Evolutionary conservation across 2,113 vertebrate genomes (phyloP), one percentile per base, ranked within the genome.

Genomic region (Mustela lutreola): DNA sequence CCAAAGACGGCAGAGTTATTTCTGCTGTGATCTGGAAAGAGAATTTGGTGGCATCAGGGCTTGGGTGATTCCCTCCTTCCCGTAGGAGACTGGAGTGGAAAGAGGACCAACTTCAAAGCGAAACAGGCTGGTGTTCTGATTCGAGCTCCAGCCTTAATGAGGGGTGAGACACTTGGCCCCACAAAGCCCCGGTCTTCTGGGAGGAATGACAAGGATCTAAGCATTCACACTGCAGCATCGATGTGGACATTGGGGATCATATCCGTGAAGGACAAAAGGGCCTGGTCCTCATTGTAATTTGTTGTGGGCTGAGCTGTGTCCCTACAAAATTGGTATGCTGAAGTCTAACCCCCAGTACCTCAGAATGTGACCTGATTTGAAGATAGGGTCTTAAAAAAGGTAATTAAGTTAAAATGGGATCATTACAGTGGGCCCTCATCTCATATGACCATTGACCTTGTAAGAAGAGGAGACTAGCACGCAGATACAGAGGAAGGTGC

Each of bases 1-100:
- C 50, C 91, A 81, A 80, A 95, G 45, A 91, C 81, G 33, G 39
- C 86, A 86, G 53, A 63, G 56, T 60, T 95, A 83, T 71, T 97
- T 62, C 81, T 70, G 62, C 39, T 67, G 45, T 56, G 78, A 76
- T 31, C 91, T 79, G 88, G 70, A 48, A 82, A 67, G 62, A 92
- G 28, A 71, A 79, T 33, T 18, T 84, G 53, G 60, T 79, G 58
- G 42, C 62, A n/a, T 53, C 70, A 12, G 39, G 24, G n/a, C 18
- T 78, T 22, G 22, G 42, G 83, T 92, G 21, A 70, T 70, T 78
- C 31, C 53, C 62, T 53, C 4, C 7, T 83, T 89, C 78, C 42
- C 63, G 24, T 26, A 63, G 48, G 4, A 86, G 56, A 26, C n/a
- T 26, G 7, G 8, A 39, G 48, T 26, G 42, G 15, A 84, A 70